Evolutionary conservation across 2,888 invertebrate species (phyloP).

Genomic region (Galeopsomyia nigrocyanea): DNA sequence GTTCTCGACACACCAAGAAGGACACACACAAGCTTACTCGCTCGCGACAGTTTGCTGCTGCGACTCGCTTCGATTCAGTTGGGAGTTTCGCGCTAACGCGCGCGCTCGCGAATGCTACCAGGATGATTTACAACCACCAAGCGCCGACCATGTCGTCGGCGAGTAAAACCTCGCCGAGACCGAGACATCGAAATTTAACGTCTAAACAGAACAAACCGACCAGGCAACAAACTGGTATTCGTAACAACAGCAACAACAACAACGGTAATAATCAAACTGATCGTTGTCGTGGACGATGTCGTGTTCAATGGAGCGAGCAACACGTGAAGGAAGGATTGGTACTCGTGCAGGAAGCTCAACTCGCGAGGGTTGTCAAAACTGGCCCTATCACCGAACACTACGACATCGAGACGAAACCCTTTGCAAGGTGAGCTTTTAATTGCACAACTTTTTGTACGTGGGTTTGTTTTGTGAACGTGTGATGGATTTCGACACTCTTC

Average conservation of each 20-base stretch:
- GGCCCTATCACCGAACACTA: constrained; percentile 71
- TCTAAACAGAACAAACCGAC: no score
- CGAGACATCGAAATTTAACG: constrained; percentile 49
- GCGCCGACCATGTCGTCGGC: constrained; percentile 65
- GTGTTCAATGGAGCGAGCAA: constrained; percentile 70
- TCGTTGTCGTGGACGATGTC: constrained; percentile 63
- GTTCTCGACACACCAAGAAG: no score
- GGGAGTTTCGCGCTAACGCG: neutral
- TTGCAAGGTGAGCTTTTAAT: constrained; percentile 69
- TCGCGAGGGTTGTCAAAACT: constrained; percentile 69
- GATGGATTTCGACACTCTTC: no score
- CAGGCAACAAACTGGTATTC: constrained; percentile 44
- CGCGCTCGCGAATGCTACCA: neutral
- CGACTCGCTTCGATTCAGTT: constrained; percentile 1
- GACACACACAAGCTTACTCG: no score
- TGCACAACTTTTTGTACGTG: no score
- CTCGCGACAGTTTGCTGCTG: no score
- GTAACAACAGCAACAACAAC: constrained; percentile 48
- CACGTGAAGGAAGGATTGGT: constrained; percentile 70
- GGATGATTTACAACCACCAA: constrained; percentile 63
- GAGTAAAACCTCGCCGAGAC: constrained; percentile 63
- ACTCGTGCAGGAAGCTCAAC: constrained; percentile 68
- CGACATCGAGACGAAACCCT: constrained; percentile 70
- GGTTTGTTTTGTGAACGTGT: no score
- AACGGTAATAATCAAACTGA: constrained; percentile 50